Evolutionary conservation across 2,797 vertebrate genomes (phyloP), one percentile per base, ranked within the genome.

Genomic region (Ceryle rudis): DNA sequence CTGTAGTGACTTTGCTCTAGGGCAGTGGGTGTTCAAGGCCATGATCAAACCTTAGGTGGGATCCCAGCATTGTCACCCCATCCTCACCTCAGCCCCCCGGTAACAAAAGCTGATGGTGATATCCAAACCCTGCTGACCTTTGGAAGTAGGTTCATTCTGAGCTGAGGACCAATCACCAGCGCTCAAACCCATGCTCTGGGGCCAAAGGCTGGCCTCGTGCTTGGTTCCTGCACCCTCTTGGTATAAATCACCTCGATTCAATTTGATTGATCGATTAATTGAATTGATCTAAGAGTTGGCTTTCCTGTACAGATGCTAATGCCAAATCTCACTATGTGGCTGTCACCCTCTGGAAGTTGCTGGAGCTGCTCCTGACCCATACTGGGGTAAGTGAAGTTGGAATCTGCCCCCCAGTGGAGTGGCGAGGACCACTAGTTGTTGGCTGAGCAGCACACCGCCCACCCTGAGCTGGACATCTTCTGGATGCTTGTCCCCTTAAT

Each of bases 141-240:
- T 67, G 86, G 83, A 22, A 41, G 26, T 1, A 6, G 37, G 18
- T 42, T 62, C 5, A 2, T 28, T 25, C 58, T 39, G 5, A 18
- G 33, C 35, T 16, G 1, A 77, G 60, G 49, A n/a, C n/a, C 29
- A 42, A 17, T 5, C 2, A 23, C 1, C 47, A 47, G 26, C 35
- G 5, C 23, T 54, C 70, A 61, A n/a, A 28, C 1, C 42, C 2
- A 0, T 25, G 0, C 11, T 66, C 23, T 0, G 3, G 61, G 57
- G 66, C 26, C 21, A 20, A 60, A 62, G 42, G n/a, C 49, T 19
- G 14, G n/a, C 23, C 67, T 37, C 1, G 0, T 6, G 13, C 23
- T 33, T 74, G 18, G 55, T 51, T 44, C 47, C 84, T 55, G 58
- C 55, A n/a, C 6, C 64, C 31, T 55, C 42, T 28, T 14, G 42